Evolutionary conservation across 2,888 invertebrate genomes (phyloP).

Genomic region (Sphaerophoria taeniata): DNA sequence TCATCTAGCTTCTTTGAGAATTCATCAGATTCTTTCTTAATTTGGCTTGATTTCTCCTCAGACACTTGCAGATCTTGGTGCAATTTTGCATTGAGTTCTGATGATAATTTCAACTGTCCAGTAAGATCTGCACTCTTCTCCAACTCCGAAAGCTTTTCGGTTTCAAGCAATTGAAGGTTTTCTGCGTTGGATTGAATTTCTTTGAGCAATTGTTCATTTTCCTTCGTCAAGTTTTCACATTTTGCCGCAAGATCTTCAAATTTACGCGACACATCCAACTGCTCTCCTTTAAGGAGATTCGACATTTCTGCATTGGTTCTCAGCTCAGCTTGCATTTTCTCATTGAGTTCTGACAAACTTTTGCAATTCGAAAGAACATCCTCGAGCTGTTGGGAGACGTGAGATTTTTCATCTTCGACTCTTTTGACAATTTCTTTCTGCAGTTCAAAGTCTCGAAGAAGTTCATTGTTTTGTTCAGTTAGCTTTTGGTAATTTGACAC

Average conservation of each 20-base stretch:
- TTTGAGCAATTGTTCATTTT: conserved; percentile 78
- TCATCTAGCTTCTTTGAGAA: conserved; percentile 78
- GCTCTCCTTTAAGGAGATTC: conserved; percentile 72
- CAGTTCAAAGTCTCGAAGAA: conserved; percentile 77
- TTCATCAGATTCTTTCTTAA: conserved; percentile 79
- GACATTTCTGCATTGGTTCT: conserved; percentile 84
- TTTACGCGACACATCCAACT: conserved; percentile 18
- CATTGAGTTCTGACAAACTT: conserved; percentile 83
- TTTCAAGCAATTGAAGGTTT: conserved; percentile 7
- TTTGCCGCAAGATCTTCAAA: conserved; percentile 76
- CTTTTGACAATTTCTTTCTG: neutral
- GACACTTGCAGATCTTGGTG: conserved; percentile 75
- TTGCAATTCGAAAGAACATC: conserved; percentile 71
- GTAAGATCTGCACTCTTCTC: conserved; percentile 76
- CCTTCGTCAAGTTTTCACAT: conserved; percentile 71
- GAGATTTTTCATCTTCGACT: conserved; percentile 27
- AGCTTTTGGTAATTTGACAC: conserved; percentile 78
- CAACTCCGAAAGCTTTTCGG: neutral
- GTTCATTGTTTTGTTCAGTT: conserved; percentile 77
- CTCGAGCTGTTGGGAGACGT: conserved; percentile 77
- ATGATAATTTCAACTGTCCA: conserved; percentile 74
- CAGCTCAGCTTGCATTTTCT: conserved; percentile 85
- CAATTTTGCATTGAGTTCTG: conserved; percentile 66
- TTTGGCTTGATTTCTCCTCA: conserved; percentile 73
- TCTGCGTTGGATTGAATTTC: neutral